A percentile compares a stretch with the other conserved stretches of the same genome.
These are phyloP conservation scores for Tragelaphus imberbis DNA, from an alignment of 2,113 vertebrate genomes.

Conservation along the genomic window DNA sequence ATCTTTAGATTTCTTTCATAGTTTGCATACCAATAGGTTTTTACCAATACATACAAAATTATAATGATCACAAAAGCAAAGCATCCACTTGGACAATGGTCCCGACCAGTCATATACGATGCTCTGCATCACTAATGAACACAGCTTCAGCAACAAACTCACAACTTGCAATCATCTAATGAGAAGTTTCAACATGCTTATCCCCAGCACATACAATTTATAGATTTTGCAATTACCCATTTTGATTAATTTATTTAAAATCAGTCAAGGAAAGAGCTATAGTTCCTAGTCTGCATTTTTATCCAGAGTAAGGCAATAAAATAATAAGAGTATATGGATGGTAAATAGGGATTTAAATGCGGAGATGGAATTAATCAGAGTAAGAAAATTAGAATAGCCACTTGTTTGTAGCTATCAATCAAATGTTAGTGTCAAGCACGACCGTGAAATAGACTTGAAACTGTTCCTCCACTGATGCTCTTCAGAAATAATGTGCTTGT, in stretches of 20 bases:
- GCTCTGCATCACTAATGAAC: neutral
- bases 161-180: neutral
- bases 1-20: conserved; percentile 48
- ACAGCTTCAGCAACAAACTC: neutral
- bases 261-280: neutral
- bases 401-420: conserved; percentile 12
- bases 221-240: neutral
- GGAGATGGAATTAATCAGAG: conserved; percentile 1
- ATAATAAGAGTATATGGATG: neutral
- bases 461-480: neutral
- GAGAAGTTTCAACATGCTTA: neutral
- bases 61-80: conserved; percentile 49
- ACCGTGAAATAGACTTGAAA: neutral
- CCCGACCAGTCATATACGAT: neutral
- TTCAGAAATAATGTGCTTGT: conserved; percentile 6
- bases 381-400: conserved; percentile 10
- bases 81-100: neutral
- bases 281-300: conserved; percentile 9
- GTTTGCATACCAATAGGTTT: conserved; percentile 51
- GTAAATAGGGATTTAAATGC: neutral
- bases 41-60: conserved; percentile 15
- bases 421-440: conserved; percentile 5
- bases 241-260: conserved; percentile 43
- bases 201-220: neutral
- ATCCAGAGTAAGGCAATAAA: conserved; percentile 1